These are phyloP conservation scores for Aphelenchoides besseyi DNA, from an alignment of 1,140 invertebrate species.

Conservation along the genomic window DNA sequence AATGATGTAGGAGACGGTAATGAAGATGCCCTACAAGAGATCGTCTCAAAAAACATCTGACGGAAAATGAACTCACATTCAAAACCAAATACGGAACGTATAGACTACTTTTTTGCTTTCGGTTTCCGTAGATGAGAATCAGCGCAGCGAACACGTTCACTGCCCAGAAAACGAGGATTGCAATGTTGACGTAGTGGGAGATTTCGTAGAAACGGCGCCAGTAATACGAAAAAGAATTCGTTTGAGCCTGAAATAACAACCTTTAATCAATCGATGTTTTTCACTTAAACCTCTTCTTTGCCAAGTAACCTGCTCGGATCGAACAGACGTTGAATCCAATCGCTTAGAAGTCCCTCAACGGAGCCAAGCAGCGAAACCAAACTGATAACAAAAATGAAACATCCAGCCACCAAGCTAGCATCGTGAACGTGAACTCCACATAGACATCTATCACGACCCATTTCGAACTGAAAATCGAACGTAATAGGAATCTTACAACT, in stretches of 20 bases:
- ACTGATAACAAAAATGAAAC: background rate
- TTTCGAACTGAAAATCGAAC: background rate
- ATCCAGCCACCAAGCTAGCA: background rate
- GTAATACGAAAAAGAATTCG: background rate
- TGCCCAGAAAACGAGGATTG: background rate
- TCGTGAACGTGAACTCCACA: background rate
- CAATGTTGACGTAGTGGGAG: background rate
- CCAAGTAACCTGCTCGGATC: background rate
- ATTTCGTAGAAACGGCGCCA: background rate
- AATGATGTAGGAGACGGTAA: too few relatives aligned
- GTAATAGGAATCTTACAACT: too few relatives aligned
- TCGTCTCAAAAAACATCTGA: too few relatives aligned
- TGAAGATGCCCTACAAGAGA: too few relatives aligned
- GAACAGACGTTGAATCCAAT: background rate
- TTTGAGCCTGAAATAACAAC: background rate
- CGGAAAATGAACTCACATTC: background rate
- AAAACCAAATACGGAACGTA: background rate
- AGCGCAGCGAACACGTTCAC: background rate
- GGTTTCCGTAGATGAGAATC: background rate
- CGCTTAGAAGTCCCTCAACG: background rate
- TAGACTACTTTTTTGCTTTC: background rate
- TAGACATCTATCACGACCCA: background rate
- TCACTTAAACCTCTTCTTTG: background rate
- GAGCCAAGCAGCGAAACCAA: background rate
- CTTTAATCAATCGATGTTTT: too few relatives aligned